Conservation (phyloP, 2,113 vertebrate species). For the Sinocyclocheilus grahami region DNA sequence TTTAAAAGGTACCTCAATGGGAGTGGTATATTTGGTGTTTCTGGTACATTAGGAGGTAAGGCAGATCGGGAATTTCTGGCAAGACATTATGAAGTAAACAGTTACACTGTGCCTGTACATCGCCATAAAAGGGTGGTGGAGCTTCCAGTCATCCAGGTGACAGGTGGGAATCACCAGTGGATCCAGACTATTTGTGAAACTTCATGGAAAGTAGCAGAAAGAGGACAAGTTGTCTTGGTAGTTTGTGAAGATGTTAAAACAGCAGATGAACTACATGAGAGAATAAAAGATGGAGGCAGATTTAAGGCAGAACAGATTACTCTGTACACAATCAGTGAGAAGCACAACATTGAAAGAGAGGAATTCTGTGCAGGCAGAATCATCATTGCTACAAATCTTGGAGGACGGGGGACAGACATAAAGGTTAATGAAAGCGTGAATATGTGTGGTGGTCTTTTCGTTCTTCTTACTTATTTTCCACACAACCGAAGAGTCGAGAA, state of each 20-base stretch:
- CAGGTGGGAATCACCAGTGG: slow-evolving; percentile 24
- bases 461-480: slow-evolving; percentile 50
- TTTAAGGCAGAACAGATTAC: slow-evolving; percentile 17
- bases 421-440: slow-evolving; percentile 49
- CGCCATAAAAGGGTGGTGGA: slow-evolving; percentile 48
- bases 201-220: slow-evolving; percentile 3
- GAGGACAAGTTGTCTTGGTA: slow-evolving; percentile 50
- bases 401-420: slow-evolving; percentile 51
- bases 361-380: slow-evolving; percentile 4
- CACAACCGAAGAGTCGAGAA: slow-evolving; percentile 50
- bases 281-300: not conserved
- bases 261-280: slow-evolving; percentile 47
- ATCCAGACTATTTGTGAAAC: slow-evolving; percentile 48
- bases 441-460: slow-evolving; percentile 43
- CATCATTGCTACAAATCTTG: slow-evolving; percentile 47
- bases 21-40: slow-evolving; percentile 58
- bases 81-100: slow-evolving; percentile 46
- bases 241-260: slow-evolving; percentile 24
- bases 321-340: slow-evolving; percentile 58
- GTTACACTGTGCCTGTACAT: slow-evolving; percentile 51
- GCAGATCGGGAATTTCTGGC: slow-evolving; percentile 50
- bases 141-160: slow-evolving; percentile 44
- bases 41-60: slow-evolving; percentile 56
- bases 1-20: slow-evolving; percentile 50
- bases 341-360: slow-evolving; percentile 44